Evolutionary conservation across 2,113 vertebrate species (phyloP), one percentile per base, ranked within the genome.

Genomic region (Lycocorax pyrrhopterus): DNA sequence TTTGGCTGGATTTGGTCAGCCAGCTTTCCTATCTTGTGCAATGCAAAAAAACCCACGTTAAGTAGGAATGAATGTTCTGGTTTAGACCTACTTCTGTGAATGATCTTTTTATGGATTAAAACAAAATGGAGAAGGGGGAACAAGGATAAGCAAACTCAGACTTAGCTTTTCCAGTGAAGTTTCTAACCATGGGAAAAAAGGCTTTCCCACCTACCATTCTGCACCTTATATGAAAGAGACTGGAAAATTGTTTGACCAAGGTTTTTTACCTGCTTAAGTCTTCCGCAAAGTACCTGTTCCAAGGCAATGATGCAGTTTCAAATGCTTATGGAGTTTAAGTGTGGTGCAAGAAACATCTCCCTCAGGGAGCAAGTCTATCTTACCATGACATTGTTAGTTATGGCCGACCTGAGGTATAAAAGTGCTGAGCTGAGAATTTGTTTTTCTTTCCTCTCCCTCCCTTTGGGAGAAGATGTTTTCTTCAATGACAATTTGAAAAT

Each of bases 391-490:
- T 93, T 78, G 67, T 94, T 92, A 88, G 90, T 56, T 33, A 59
- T 84, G 90, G 71, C 77, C 88, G 32, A 87, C 66, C 66, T 93
- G 91, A 97, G 79, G 25, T 93, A 6, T 89, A 73, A 84, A 71
- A 90, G 81, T 90, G 89, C 78, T 96, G 79, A 96, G 56, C 93
- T 96, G 93, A 96, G 92, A 93, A 90, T 79, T 91, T 95, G 89
- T 64, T 71, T 93, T 94, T 92, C 96, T 87, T 94, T 90, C 77
- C 47, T 89, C 59, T 92, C 49, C 78, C 82, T 96, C 73, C 55
- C 56, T 96, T 94, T 92, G 94, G 87, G 88, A 95, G 95, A 91
- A 77, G 87, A 89, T 49, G 64, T 72, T 86, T 91, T 87, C 87
- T 69, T 90, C 74, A 85, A 97, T 96, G 56, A 85, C 80, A 85